Evolutionary conservation across 23 tunicate genomes (phyloP).

Genomic region (Trididemnum clinides): DNA sequence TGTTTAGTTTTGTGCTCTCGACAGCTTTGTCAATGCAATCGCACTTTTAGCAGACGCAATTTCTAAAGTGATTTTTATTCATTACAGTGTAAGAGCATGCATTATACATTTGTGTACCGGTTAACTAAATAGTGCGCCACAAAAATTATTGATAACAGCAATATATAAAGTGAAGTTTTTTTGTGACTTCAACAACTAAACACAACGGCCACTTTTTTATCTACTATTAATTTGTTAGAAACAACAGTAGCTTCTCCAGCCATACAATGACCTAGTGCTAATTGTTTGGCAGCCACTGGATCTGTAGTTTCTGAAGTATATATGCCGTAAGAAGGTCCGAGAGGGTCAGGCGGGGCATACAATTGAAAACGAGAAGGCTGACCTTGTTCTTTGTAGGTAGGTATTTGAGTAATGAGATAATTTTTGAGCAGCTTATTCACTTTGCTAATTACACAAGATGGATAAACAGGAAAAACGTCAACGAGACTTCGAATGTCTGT

Average conservation of each 20-base stretch:
- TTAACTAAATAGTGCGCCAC: too few relatives aligned
- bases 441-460: neutral
- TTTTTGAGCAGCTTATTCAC: slow-evolving; percentile 11
- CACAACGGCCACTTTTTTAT: slow-evolving; percentile 48
- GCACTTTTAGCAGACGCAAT: too few relatives aligned
- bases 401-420: slow-evolving; percentile 12
- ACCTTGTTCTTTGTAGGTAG: slow-evolving; percentile 7
- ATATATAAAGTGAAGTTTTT: too few relatives aligned
- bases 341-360: slow-evolving; percentile 74
- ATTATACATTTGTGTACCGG: too few relatives aligned
- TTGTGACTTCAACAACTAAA: slow-evolving; percentile 39
- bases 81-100: too few relatives aligned
- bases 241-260: slow-evolving; percentile 50
- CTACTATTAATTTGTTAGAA: slow-evolving; percentile 39
- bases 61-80: too few relatives aligned
- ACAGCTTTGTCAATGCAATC: too few relatives aligned
- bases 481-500: slow-evolving; percentile 30
- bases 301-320: slow-evolving; percentile 55
- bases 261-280: slow-evolving; percentile 51
- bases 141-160: too few relatives aligned
- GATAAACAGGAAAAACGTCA: slow-evolving; percentile 17
- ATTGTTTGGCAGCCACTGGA: slow-evolving; percentile 55
- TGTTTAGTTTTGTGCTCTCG: too few relatives aligned
- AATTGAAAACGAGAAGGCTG: slow-evolving; percentile 15
- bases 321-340: slow-evolving; percentile 72